Conservation (phyloP, 2,113 vertebrate species). For the Vanacampus margaritifer region DNA sequence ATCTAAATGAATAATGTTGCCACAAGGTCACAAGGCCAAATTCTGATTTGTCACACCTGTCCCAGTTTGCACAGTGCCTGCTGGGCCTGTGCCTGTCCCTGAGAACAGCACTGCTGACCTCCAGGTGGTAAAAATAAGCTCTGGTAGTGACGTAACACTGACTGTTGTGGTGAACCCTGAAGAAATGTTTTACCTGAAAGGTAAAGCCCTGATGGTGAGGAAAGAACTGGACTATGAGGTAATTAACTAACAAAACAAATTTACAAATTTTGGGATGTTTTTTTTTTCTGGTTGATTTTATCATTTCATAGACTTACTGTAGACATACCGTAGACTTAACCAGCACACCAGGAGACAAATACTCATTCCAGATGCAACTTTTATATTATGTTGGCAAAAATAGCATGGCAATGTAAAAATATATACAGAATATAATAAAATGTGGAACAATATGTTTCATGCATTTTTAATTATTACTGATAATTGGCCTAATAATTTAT, state of each 20-base stretch:
- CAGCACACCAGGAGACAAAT: too few species aligned
- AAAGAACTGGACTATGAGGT: conserved; percentile 75
- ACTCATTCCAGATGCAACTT: too few species aligned
- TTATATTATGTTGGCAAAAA: too few species aligned
- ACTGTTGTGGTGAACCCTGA: conserved; percentile 60
- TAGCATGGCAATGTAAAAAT: too few species aligned
- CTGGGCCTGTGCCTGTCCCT: conserved; percentile 52
- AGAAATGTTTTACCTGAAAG: conserved; percentile 65
- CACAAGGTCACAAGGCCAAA: not conserved
- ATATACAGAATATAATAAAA: too few species aligned
- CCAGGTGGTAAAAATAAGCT: conserved; percentile 58
- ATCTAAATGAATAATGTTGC: not conserved
- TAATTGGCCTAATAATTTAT: too few species aligned
- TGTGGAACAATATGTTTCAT: too few species aligned
- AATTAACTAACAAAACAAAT: not conserved
- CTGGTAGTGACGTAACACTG: conserved; percentile 52
- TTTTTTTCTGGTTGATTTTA: not conserved
- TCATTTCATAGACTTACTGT: not conserved
- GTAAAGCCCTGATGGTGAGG: conserved; percentile 61
- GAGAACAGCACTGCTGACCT: conserved; percentile 69
- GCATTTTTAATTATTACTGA: too few species aligned
- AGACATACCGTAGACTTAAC: too few species aligned
- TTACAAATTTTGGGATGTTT: not conserved
- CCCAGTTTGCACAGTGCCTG: conserved; percentile 67
- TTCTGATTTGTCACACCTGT: conserved; percentile 7